Evolutionary conservation across 30 jellyfish, hydroid and myxozoan species (phyloP).

Genomic region (Aurelia sp.): DNA sequence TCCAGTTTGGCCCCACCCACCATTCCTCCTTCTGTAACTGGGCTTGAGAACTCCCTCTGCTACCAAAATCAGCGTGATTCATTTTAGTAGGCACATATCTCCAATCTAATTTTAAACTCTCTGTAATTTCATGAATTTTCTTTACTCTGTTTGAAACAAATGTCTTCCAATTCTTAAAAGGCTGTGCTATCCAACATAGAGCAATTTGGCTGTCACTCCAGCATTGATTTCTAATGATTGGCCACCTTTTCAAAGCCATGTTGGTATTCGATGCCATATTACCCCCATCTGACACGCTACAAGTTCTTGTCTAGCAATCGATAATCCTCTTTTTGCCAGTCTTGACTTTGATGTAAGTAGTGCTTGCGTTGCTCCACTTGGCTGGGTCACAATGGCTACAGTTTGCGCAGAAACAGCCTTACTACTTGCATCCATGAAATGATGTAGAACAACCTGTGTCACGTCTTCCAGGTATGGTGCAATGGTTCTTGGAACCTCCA

Average conservation of each 20-base stretch:
- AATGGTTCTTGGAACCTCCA: constrained; percentile 52
- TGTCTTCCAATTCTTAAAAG: constrained; percentile 37
- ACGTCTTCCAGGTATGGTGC: constrained; percentile 50
- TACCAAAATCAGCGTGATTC: constrained; percentile 6
- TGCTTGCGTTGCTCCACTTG: constrained; percentile 40
- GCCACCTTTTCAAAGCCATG: constrained; percentile 43
- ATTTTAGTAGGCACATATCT: constrained; percentile 14
- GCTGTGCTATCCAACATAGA: constrained; percentile 24
- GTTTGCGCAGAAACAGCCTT: constrained; percentile 55
- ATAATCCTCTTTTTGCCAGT: constrained; percentile 50
- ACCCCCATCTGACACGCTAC: constrained; percentile 65
- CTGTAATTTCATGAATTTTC: constrained; percentile 21
- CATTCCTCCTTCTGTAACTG: neutral
- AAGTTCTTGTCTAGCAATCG: constrained; percentile 55
- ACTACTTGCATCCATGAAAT: constrained; percentile 55
- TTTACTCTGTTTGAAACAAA: constrained; percentile 37
- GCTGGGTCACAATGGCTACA: constrained; percentile 9
- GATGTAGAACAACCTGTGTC: constrained; percentile 34
- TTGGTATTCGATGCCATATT: constrained; percentile 58
- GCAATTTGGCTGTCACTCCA: constrained; percentile 64
- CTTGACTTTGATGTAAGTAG: constrained; percentile 56
- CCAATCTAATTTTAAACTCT: neutral
- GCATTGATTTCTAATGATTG: constrained; percentile 21
- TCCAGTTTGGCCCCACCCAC: neutral
- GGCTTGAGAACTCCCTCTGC: constrained; percentile 1